Base-by-base conservation (phyloP, 2,113 vertebrate genomes). In the Alces alces region DNA sequence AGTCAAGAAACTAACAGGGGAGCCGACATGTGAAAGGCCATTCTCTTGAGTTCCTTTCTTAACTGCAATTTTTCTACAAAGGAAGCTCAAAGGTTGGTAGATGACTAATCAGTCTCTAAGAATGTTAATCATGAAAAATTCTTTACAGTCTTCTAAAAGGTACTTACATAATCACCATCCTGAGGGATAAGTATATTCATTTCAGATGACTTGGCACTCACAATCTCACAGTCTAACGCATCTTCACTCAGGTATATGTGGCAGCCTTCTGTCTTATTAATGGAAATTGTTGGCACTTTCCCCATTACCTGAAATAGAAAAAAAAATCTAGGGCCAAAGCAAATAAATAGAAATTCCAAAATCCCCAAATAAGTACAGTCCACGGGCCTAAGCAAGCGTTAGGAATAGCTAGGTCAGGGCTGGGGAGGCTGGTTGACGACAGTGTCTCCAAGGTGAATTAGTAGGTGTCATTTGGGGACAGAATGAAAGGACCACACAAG, bases 241-340 rank as follows among this genome's bases (percentile, higher is more conserved):
- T 99, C 99, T 87, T 99, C 99, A 70, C 99, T 99, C 98, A 99
- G 98, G 99, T 99, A 99, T 90, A 99, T 98, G 93, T 99, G 99
- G 98, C 99, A 99, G 78, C 99, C 99, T 97, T 99, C 99, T 14
- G 99, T 99, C 98, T 99, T 99, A 98, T 99, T 99, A 98, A 99
- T 99, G 96, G 99, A 99, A 97, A 99, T 99, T 28, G 99, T 99
- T 97, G 99, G 99, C 98, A 99, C 99, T 98, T 97, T 99, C 82
- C 99, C 99, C 98, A 99, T 98, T 93, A 99, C 99, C 99, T 99
- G 94, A 89, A 95, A 97, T 60, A 97, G 28, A 97, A 95, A 85
- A 95, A 58, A 78, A 54, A 12, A 16, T 15, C 7, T 80, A 47
- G 54, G 83, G 83, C 61, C 84, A 47, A 88, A 82, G 54, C 43